phyloP scores from a whole-genome alignment of 2,797 vertebrate species.

The Anguilla megastoma region DNA sequence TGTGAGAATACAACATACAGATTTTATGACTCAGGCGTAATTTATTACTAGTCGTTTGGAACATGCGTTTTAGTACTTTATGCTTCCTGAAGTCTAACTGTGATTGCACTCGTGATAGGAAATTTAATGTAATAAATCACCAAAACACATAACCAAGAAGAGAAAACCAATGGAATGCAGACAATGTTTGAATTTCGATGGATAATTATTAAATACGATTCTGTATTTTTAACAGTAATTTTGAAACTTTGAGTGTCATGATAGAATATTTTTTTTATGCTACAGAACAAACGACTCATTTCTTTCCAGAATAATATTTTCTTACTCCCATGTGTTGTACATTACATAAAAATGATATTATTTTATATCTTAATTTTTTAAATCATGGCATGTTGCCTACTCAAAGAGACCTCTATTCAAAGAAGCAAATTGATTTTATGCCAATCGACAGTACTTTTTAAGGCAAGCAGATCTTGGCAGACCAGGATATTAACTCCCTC shows the following conservation, averaged over 20 bases:
- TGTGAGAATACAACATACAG: neutral
- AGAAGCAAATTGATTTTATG: conserved; percentile 48
- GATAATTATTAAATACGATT: neutral
- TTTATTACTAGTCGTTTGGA: conserved; percentile 23
- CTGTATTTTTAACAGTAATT: neutral
- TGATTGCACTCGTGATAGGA: conserved; percentile 29
- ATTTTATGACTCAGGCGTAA: conserved; percentile 11
- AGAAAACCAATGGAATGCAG: neutral
- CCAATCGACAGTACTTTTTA: conserved; percentile 44
- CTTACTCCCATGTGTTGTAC: conserved; percentile 26
- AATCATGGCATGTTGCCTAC: conserved; percentile 49
- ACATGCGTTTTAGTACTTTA: conserved; percentile 3
- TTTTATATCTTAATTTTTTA: conserved; percentile 33
- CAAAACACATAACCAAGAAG: conserved; percentile 1
- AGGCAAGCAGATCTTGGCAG: conserved; percentile 34
- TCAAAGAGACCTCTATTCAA: conserved; percentile 51
- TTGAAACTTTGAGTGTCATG: neutral
- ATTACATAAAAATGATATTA: conserved; percentile 23
- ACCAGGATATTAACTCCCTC: conserved; percentile 22
- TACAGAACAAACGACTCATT: conserved; percentile 26
- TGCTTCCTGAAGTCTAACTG: conserved; percentile 13
- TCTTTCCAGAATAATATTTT: conserved; percentile 37
- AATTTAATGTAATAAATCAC: conserved; percentile 24
- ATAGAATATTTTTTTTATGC: conserved; percentile 26
- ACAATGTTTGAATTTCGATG: neutral